Evolutionary conservation across 2,113 vertebrate species (phyloP).

Genomic region (Nothobranchius kuhntae): DNA sequence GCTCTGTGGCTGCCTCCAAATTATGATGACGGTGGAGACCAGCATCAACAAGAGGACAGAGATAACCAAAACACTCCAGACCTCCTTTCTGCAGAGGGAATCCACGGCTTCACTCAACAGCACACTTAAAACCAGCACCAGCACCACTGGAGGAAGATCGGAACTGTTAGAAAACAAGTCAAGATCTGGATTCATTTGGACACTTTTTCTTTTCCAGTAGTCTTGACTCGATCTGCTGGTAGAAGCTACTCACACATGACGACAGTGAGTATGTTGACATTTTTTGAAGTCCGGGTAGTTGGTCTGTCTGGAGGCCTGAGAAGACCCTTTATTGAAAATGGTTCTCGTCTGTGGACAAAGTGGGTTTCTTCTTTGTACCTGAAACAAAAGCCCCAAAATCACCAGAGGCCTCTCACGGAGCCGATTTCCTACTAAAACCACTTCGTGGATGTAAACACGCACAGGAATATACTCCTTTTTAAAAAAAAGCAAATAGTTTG

Average conservation of each 20-base stretch:
- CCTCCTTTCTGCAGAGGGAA: background rate
- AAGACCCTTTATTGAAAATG: constrained; percentile 27
- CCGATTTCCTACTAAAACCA: no score
- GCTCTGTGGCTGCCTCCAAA: constrained; percentile 61
- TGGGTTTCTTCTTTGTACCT: constrained; percentile 42
- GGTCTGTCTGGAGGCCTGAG: constrained; percentile 20
- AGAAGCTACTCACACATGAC: constrained; percentile 30
- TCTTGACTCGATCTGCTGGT: no score
- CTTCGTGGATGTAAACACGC: no score
- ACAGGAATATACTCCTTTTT: no score
- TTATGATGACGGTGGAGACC: constrained; percentile 24
- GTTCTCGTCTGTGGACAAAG: constrained; percentile 12
- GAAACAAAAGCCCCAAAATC: background rate
- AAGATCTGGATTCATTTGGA: no score
- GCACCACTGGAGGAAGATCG: constrained; percentile 25
- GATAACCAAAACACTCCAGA: constrained; percentile 22
- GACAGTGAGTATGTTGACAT: constrained; percentile 24
- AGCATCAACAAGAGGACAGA: constrained; percentile 18
- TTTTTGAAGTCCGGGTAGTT: constrained; percentile 42
- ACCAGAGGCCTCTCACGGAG: no score
- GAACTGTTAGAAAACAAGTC: background rate
- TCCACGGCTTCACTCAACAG: constrained; percentile 26
- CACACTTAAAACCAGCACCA: constrained; percentile 32
- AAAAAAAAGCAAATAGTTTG: background rate
- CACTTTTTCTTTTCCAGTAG: no score